These are phyloP conservation scores for Procambarus virginalis DNA, from an alignment of 1,140 invertebrate species.

Conservation along the genomic window DNA sequence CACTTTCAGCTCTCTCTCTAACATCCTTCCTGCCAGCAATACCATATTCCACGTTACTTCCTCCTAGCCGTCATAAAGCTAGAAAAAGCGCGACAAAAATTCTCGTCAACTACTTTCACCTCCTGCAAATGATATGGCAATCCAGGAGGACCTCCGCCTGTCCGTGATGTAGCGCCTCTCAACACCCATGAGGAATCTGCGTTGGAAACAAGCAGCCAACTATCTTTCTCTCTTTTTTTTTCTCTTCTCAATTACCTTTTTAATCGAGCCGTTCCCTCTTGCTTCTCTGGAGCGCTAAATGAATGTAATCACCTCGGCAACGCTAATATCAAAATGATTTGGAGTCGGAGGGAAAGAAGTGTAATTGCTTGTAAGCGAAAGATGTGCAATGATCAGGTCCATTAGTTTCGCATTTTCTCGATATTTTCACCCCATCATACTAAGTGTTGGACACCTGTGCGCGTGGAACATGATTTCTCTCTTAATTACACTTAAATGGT, in stretches of 20 bases:
- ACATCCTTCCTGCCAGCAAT: neutral
- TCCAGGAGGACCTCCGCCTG: neutral
- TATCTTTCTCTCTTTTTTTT: neutral
- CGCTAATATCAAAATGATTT: neutral
- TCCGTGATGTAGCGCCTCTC: neutral
- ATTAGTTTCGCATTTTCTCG: neutral
- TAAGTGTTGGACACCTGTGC: neutral
- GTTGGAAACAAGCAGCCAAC: neutral
- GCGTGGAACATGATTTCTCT: neutral
- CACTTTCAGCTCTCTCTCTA: neutral
- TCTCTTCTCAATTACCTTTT: neutral
- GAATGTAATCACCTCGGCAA: neutral
- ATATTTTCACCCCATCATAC: neutral
- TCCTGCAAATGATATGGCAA: neutral
- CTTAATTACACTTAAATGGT: neutral
- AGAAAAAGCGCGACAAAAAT: neutral
- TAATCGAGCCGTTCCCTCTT: neutral
- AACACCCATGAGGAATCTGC: neutral
- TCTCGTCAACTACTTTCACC: neutral
- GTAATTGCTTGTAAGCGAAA: neutral
- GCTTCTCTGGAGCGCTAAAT: neutral
- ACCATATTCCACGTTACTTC: neutral
- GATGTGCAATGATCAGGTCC: neutral
- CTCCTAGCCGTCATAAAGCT: neutral
- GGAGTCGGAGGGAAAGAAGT: neutral